phyloP scores from a whole-genome alignment of 2,888 invertebrate genomes.

The Pimpla rufipes region DNA sequence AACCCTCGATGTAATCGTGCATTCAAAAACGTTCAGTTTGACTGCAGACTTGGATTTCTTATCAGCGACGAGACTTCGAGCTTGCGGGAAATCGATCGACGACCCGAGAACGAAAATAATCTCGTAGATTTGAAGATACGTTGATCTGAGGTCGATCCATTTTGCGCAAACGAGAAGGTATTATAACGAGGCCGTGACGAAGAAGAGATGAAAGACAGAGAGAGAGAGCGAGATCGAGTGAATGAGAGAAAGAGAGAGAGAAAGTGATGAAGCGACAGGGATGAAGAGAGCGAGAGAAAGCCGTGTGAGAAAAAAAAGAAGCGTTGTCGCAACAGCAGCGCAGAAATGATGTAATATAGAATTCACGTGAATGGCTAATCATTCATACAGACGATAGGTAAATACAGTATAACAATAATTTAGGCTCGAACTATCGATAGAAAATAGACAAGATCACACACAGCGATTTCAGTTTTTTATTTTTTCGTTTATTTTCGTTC shows the following conservation, averaged over 20 bases:
- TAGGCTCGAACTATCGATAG: constrained; percentile 83
- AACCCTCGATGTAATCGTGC: constrained; percentile 48
- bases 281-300: constrained; percentile 31
- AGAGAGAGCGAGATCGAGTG: constrained; percentile 31
- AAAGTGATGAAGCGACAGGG: not conserved
- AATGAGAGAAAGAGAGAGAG: constrained; percentile 33
- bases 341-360: constrained; percentile 74
- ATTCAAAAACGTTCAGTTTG: constrained; percentile 34
- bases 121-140: not conserved
- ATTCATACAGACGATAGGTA: constrained; percentile 80
- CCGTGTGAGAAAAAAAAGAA: constrained; percentile 53
- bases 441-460: constrained; percentile 83
- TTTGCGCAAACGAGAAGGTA: constrained; percentile 19
- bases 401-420: constrained; percentile 83
- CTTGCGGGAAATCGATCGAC: constrained; percentile 27
- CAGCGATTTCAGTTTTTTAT: constrained; percentile 76
- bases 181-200: constrained; percentile 17
- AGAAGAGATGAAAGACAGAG: constrained; percentile 48
- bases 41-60: constrained; percentile 44
- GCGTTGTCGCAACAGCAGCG: constrained; percentile 75
- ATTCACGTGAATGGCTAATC: constrained; percentile 77
- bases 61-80: constrained; percentile 9
- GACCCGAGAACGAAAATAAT: not conserved
- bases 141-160: constrained; percentile 16
- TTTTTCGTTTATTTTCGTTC: constrained; percentile 60